Percentiles rank a stretch among this genome's conserved stretches.
Evolutionary conservation across 2,113 vertebrate species (phyloP).

Genomic region (Zapus hudsonius): DNA sequence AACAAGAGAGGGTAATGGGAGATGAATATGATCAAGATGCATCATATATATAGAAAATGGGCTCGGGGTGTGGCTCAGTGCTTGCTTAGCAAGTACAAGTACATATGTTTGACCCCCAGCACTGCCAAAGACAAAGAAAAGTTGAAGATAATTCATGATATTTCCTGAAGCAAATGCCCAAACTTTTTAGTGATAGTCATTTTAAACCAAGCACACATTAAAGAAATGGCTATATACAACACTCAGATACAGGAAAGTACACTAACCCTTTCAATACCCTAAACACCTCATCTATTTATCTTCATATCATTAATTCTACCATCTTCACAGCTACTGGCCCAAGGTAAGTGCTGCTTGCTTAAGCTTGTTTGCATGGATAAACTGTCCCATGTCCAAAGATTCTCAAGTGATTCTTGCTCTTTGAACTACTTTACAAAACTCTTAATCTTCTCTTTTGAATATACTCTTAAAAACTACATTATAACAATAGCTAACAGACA

Average conservation of each 20-base stretch:
- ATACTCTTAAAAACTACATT: not conserved
- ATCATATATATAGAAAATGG: not conserved
- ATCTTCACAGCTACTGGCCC: not conserved
- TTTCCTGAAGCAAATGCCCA: not conserved
- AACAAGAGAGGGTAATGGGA: no score
- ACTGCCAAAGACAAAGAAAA: not conserved
- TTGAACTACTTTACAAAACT: slow-evolving; percentile 8
- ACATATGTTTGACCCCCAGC: not conserved
- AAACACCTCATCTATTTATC: not conserved
- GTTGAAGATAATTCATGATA: not conserved
- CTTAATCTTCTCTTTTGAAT: slow-evolving; percentile 44
- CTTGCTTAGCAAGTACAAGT: not conserved
- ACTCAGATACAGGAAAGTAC: slow-evolving; percentile 1
- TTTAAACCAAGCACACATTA: not conserved
- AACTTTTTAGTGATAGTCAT: not conserved
- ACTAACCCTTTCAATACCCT: slow-evolving; percentile 23
- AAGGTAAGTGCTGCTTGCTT: not conserved
- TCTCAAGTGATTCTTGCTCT: slow-evolving; percentile 23
- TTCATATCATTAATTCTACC: not conserved
- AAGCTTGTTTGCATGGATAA: slow-evolving; percentile 15
- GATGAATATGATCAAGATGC: no score
- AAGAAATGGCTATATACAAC: not conserved
- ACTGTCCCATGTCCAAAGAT: not conserved
- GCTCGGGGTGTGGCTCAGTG: not conserved
- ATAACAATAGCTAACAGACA: not conserved